Conservation (phyloP, 35 echinoderm and acorn worm species). For the Ophiothrix spiculata region DNA sequence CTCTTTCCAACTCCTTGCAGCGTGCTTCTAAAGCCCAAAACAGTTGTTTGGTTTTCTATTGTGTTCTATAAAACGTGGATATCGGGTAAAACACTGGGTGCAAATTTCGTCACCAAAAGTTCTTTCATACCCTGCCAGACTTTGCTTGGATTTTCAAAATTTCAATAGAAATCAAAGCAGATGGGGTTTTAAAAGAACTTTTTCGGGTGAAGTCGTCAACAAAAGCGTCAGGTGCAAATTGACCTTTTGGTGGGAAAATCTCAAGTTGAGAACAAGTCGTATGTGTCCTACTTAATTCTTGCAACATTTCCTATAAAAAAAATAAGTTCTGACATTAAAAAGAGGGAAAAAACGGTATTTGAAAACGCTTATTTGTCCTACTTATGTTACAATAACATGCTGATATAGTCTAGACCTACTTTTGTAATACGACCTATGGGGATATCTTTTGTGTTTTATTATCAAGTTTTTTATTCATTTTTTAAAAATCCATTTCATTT, state of each 20-base stretch:
- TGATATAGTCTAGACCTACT: too few species aligned
- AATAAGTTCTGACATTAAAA: too few species aligned
- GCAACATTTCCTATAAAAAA: too few species aligned
- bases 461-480: too few species aligned
- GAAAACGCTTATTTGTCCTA: too few species aligned
- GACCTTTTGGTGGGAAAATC: not conserved
- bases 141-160: not conserved
- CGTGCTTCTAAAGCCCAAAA: too few species aligned
- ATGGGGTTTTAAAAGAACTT: not conserved
- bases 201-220: not conserved
- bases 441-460: too few species aligned
- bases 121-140: not conserved
- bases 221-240: not conserved
- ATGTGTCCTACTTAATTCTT: too few species aligned
- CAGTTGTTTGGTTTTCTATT: constrained; percentile 6
- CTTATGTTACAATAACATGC: too few species aligned
- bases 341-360: too few species aligned
- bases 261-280: not conserved
- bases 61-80: not conserved
- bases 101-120: not conserved
- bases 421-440: too few species aligned
- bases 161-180: not conserved
- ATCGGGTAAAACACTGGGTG: not conserved
- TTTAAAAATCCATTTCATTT: too few species aligned
- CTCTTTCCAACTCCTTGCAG: not conserved